phyloP scores from a whole-genome alignment of 2,797 vertebrate species.

The Hemibagrus guttatus region DNA sequence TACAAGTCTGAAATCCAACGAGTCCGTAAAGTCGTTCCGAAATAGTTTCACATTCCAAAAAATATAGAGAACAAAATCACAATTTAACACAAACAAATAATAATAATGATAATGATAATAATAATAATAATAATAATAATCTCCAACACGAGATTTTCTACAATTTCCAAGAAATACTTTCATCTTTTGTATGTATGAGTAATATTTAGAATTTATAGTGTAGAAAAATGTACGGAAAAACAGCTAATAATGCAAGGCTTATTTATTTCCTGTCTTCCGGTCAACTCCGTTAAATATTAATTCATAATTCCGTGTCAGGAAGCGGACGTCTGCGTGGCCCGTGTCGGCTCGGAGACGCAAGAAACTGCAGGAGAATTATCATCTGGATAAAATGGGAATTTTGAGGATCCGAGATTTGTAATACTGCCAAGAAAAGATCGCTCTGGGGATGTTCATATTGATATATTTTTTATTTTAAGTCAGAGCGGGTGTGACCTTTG shows the following conservation, averaged over 20 bases:
- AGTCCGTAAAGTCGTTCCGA: neutral
- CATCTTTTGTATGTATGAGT: neutral
- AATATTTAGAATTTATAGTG: neutral
- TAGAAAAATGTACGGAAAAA: neutral
- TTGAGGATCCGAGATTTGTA: slow-evolving; percentile 31
- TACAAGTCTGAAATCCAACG: neutral
- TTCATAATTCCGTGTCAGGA: slow-evolving; percentile 19
- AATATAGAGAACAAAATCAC: neutral
- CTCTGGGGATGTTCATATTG: slow-evolving; percentile 23
- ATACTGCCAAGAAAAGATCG: slow-evolving; percentile 22
- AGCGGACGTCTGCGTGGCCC: slow-evolving; percentile 27
- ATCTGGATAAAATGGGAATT: slow-evolving; percentile 30
- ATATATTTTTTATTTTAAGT: slow-evolving; percentile 37
- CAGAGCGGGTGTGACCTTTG: slow-evolving; percentile 24
- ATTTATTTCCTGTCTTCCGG: slow-evolving; percentile 25
- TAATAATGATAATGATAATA: neutral
- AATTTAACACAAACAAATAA: neutral
- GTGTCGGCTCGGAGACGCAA: neutral
- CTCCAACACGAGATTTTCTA: neutral
- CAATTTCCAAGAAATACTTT: neutral
- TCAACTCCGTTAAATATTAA: slow-evolving; percentile 15
- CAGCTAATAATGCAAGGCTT: neutral
- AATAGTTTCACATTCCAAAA: neutral
- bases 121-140: neutral
- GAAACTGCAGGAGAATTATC: slow-evolving; percentile 8